Evolutionary conservation across 2,113 vertebrate genomes (phyloP).

Genomic region (Psittacula cyanocephala): DNA sequence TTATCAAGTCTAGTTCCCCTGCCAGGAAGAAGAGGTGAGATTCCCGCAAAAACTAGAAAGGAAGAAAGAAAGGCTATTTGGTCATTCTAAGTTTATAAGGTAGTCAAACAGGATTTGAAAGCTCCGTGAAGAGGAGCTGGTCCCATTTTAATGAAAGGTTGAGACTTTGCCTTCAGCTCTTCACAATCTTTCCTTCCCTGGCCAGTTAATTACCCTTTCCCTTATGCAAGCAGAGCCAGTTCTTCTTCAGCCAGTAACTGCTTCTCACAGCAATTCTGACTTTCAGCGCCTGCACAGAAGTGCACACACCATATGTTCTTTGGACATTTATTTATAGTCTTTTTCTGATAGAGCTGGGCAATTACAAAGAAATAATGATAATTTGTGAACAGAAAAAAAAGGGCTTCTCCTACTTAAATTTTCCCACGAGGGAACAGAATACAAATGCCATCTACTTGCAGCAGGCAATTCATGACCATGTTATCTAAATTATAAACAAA

Average conservation of each 20-base stretch:
- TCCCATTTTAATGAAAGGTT: neutral
- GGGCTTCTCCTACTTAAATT: neutral
- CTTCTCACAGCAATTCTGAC: neutral
- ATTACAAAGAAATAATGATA: conserved; percentile 11
- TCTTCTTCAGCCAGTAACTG: neutral
- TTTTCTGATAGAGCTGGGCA: neutral
- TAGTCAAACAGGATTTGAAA: neutral
- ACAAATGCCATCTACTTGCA: neutral
- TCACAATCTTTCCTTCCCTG: neutral
- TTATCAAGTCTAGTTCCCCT: neutral
- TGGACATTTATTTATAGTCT: conserved; percentile 15
- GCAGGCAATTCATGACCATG: neutral
- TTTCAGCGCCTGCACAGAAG: neutral
- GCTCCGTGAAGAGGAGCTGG: neutral
- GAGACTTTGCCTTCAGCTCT: neutral
- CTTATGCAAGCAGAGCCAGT: neutral
- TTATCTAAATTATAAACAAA: neutral
- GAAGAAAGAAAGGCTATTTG: neutral
- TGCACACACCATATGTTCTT: neutral
- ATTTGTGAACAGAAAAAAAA: neutral
- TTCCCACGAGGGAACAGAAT: neutral
- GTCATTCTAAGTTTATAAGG: neutral
- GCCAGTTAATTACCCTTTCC: rapidly evolving
- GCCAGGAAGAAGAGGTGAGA: neutral
- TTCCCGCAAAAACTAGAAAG: neutral